These are phyloP conservation scores for Lepidothrix coronata DNA, from an alignment of 2,113 vertebrate species.

Conservation along the genomic window DNA sequence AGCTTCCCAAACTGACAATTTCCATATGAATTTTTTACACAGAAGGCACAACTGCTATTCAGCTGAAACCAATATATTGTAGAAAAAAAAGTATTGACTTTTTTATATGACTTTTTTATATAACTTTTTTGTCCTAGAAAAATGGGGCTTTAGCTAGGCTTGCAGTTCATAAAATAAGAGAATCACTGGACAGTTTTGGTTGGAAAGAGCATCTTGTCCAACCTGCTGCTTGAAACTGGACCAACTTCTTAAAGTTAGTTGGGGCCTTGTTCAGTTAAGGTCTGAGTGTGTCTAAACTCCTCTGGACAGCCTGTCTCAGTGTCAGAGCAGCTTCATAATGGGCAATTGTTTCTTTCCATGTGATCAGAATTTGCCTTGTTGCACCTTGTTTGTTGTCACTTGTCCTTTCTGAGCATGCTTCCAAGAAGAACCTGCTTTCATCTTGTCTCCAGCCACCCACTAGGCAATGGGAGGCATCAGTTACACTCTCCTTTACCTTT, in stretches of 20 bases:
- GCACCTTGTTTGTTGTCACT: neutral
- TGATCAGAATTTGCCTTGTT: neutral
- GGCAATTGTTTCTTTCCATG: neutral
- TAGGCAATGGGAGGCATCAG: neutral
- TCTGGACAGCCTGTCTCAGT: neutral
- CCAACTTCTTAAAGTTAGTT: neutral
- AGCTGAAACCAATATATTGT: neutral
- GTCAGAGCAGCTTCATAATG: neutral
- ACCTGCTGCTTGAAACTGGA: neutral
- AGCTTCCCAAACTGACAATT: neutral
- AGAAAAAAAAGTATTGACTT: neutral
- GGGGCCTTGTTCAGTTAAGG: neutral
- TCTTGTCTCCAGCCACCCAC: neutral
- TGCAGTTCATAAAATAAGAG: neutral
- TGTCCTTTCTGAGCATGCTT: neutral
- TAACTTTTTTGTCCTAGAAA: neutral
- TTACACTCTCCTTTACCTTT: neutral
- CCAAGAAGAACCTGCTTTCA: neutral
- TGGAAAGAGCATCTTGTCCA: neutral
- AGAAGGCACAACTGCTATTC: neutral
- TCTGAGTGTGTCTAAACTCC: neutral
- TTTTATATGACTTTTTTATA: neutral
- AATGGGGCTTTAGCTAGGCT: neutral
- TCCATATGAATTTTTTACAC: neutral
- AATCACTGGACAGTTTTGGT: neutral